Evolutionary conservation across 2,888 invertebrate species (phyloP).

Genomic region (Pyralis farinalis): DNA sequence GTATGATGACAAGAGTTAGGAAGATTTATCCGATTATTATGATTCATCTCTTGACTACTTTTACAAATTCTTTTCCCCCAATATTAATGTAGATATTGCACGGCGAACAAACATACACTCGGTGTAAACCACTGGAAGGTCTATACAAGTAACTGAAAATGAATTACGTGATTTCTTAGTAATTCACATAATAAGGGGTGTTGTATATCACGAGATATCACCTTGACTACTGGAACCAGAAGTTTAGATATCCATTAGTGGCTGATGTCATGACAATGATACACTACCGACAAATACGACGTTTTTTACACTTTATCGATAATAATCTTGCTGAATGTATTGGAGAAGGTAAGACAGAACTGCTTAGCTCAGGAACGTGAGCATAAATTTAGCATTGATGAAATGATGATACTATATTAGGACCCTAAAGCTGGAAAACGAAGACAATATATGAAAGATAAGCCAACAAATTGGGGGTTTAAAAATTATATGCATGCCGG

Average conservation of each 20-base stretch:
- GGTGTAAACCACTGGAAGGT: conserved; percentile 18
- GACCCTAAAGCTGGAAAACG: conserved; percentile 34
- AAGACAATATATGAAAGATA: conserved; percentile 37
- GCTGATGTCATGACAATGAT: conserved; percentile 1
- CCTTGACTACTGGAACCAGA: conserved; percentile 11
- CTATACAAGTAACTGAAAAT: conserved; percentile 17
- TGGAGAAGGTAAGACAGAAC: background rate
- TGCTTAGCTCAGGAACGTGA: conserved; percentile 18
- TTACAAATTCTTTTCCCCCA: conserved; percentile 14
- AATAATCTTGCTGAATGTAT: conserved; percentile 9
- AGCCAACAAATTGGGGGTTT: conserved; percentile 42
- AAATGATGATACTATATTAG: conserved; percentile 44
- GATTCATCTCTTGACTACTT: background rate
- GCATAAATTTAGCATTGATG: conserved; percentile 31
- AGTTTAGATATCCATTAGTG: background rate
- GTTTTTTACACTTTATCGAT: background rate
- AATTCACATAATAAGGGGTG: conserved; percentile 28
- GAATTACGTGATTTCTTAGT: conserved; percentile 24
- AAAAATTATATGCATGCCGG: conserved; percentile 39
- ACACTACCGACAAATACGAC: conserved; percentile 1
- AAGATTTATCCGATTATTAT: too few relatives aligned
- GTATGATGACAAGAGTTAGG: too few relatives aligned
- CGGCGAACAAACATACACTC: conserved; percentile 10
- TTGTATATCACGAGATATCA: conserved; percentile 21
- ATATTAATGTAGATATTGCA: conserved; percentile 14